Percentiles rank a stretch among this genome's conserved stretches.
Evolutionary conservation across 2,797 vertebrate species (phyloP).

Genomic region (Chaetodon trifasciatus): DNA sequence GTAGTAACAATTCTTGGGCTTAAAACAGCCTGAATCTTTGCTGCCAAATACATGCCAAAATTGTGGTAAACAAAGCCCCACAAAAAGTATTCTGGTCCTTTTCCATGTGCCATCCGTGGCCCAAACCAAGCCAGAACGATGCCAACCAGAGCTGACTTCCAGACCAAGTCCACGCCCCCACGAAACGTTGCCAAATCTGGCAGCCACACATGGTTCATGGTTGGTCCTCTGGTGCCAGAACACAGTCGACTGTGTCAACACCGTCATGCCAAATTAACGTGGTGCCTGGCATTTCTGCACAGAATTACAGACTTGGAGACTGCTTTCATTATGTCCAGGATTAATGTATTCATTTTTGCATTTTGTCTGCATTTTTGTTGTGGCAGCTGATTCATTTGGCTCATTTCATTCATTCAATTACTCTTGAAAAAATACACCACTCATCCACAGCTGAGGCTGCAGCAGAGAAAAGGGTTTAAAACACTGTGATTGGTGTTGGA

Average conservation of each 20-base stretch:
- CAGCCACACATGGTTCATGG: not conserved
- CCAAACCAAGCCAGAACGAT: not conserved
- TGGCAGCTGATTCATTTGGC: not conserved
- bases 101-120: not conserved
- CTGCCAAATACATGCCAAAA: not conserved
- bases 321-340: not conserved
- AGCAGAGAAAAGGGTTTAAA: not conserved
- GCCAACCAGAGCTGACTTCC: slow-evolving; percentile 28
- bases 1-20: not conserved
- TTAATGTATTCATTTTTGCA: slow-evolving; percentile 1
- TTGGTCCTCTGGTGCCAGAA: not conserved
- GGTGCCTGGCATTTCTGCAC: not conserved
- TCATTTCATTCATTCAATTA: not conserved
- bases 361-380: not conserved
- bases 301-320: slow-evolving; percentile 6
- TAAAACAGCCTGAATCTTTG: not conserved
- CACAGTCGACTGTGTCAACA: not conserved
- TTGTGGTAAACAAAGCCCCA: not conserved
- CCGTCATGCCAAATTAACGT: not conserved
- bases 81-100: not conserved
- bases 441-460: not conserved
- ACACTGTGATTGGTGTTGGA: not conserved
- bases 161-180: slow-evolving; percentile 4
- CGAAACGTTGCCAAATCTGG: slow-evolving; percentile 13
- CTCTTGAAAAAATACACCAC: not conserved